Conservation (phyloP, 2,888 invertebrate genomes). For the Dexiosoma caninum region DNA sequence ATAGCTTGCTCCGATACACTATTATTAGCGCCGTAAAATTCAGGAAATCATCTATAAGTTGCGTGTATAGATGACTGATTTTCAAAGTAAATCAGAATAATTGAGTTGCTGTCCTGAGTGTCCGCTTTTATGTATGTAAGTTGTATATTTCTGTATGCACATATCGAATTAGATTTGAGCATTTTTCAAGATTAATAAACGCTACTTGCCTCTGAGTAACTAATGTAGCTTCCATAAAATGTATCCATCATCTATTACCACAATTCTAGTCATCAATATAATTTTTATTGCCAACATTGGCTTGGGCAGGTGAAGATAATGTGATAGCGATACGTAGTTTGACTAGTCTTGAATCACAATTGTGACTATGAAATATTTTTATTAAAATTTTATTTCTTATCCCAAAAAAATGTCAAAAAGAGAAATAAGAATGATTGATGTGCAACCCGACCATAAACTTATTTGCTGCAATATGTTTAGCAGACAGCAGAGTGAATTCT, state of each 20-base stretch:
- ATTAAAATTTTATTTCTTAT: background rate
- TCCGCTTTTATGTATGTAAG: too few relatives aligned
- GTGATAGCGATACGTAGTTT: slow-evolving; percentile 21
- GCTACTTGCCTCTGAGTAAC: background rate
- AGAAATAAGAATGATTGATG: slow-evolving; percentile 51
- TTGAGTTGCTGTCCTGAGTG: too few relatives aligned
- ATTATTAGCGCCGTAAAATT: too few relatives aligned
- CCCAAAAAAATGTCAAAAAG: background rate
- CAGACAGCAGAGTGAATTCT: background rate
- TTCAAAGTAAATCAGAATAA: too few relatives aligned
- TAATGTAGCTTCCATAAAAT: background rate
- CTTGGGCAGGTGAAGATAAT: slow-evolving; percentile 47
- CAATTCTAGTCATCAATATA: too few relatives aligned
- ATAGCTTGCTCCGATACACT: too few relatives aligned
- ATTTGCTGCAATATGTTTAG: slow-evolving; percentile 6
- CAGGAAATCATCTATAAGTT: too few relatives aligned
- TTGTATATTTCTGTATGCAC: too few relatives aligned
- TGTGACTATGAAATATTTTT: background rate
- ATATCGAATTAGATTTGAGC: too few relatives aligned
- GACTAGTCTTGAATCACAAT: background rate
- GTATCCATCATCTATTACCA: too few relatives aligned
- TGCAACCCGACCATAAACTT: slow-evolving; percentile 34
- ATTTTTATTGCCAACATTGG: background rate
- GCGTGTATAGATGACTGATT: too few relatives aligned
- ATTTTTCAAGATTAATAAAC: background rate